Evolutionary conservation across 2,797 vertebrate species (phyloP).

Genomic region (Cirrhinus molitorella): DNA sequence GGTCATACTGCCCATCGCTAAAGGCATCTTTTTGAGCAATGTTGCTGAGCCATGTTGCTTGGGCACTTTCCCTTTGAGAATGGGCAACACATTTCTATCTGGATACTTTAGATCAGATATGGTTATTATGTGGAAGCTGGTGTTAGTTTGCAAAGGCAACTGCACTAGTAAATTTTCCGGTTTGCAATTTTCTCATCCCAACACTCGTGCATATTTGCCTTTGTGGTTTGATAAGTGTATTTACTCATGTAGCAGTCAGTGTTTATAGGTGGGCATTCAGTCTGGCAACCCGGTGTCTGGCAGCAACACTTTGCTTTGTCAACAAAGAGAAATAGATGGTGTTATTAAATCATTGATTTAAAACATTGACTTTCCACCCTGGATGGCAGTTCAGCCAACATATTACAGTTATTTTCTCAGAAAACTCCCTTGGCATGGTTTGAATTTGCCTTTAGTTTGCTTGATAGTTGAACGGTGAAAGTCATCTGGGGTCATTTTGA

Average conservation of each 20-base stretch:
- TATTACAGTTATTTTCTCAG: constrained; percentile 45
- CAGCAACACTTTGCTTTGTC: constrained; percentile 5
- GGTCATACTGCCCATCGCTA: not conserved
- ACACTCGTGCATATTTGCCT: not conserved
- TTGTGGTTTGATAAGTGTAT: constrained; percentile 4
- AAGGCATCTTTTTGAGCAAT: too few species aligned
- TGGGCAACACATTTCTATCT: too few species aligned
- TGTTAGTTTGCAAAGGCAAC: not conserved
- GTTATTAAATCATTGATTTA: constrained; percentile 54
- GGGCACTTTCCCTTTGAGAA: too few species aligned
- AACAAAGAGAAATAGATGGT: constrained; percentile 28
- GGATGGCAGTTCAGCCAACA: constrained; percentile 20
- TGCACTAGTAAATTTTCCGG: not conserved
- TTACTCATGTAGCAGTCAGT: not conserved
- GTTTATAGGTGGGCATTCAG: not conserved
- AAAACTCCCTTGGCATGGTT: not conserved
- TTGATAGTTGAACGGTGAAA: constrained; percentile 7
- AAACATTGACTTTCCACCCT: constrained; percentile 41
- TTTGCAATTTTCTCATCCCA: not conserved
- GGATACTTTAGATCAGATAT: too few species aligned
- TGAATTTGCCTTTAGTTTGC: constrained; percentile 10
- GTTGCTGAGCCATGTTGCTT: too few species aligned
- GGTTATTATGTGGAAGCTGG: not conserved
- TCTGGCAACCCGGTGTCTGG: not conserved
- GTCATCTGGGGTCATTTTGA: constrained; percentile 11